Conservation (phyloP, 2,888 invertebrate genomes). For the Antheraea assamensis region DNA sequence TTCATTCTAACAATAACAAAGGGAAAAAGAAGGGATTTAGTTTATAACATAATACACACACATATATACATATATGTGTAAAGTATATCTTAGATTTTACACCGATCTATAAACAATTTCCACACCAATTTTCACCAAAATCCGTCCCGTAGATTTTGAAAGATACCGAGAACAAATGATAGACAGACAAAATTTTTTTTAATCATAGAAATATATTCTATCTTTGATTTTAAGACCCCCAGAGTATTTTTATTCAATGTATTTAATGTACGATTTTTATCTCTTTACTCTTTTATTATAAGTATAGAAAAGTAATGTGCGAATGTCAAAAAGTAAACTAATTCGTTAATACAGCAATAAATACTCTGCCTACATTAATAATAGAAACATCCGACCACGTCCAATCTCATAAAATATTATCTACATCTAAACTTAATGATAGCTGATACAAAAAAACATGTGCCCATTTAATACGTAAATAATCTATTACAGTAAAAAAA, state of each 20-base stretch:
- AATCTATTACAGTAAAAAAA: slow-evolving; percentile 24
- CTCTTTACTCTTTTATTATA: background rate
- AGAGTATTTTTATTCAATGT: background rate
- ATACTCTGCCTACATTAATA: background rate
- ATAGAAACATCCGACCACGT: background rate
- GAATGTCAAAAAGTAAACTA: background rate
- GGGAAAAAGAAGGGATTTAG: too few species aligned
- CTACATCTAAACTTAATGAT: slow-evolving; percentile 1
- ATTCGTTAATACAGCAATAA: background rate
- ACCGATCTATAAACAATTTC: too few species aligned
- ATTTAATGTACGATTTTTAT: background rate
- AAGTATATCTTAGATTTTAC: too few species aligned
- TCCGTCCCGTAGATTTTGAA: too few species aligned
- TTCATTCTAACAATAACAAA: too few species aligned
- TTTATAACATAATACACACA: too few species aligned
- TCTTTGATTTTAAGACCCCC: too few species aligned
- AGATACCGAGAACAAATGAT: too few species aligned
- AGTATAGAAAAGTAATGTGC: background rate
- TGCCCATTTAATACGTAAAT: slow-evolving; percentile 17
- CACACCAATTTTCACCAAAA: too few species aligned
- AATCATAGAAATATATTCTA: too few species aligned
- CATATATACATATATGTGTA: too few species aligned
- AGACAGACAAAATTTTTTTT: too few species aligned
- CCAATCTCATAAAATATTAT: slow-evolving; percentile 2
- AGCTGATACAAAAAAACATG: slow-evolving; percentile 16